phyloP scores from a whole-genome alignment of 2,888 invertebrate species.

The Megalurothrips usitatus region DNA sequence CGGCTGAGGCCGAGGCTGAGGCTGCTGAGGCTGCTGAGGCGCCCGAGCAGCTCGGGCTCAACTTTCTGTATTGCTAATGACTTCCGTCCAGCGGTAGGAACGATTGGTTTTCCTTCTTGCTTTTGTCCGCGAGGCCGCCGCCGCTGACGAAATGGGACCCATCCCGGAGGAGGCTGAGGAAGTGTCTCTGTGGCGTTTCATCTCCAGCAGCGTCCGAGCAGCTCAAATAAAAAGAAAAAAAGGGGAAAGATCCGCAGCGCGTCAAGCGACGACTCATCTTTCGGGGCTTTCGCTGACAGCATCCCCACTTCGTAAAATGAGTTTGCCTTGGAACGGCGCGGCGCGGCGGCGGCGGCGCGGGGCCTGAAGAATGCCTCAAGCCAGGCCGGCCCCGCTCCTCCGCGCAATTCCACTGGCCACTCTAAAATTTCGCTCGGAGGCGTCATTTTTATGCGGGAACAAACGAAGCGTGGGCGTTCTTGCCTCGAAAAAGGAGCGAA shows the following conservation, averaged over 20 bases:
- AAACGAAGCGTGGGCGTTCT: background rate
- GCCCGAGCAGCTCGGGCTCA: background rate
- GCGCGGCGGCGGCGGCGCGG: too few relatives aligned
- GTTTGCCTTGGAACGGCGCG: too few relatives aligned
- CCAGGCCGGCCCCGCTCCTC: too few relatives aligned
- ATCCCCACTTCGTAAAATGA: too few relatives aligned
- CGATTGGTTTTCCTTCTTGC: slow-evolving; percentile 4
- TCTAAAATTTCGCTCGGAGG: background rate
- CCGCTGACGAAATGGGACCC: background rate
- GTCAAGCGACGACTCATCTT: background rate
- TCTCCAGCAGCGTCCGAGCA: background rate
- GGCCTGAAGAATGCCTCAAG: too few relatives aligned
- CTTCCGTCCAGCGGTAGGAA: slow-evolving; percentile 17
- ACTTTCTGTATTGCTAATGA: slow-evolving; percentile 11
- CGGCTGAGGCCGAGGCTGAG: too few relatives aligned
- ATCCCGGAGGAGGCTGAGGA: too few relatives aligned
- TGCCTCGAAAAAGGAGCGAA: background rate
- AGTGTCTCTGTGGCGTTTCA: too few relatives aligned
- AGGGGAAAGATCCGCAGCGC: background rate
- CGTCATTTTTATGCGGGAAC: background rate
- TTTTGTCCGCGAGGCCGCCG: background rate
- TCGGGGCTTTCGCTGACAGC: too few relatives aligned
- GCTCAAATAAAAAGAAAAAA: background rate
- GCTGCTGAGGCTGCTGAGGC: too few relatives aligned
- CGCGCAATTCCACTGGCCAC: too few relatives aligned